Base-by-base conservation (phyloP, 2,113 vertebrate species). In the Mobula hypostoma region DNA sequence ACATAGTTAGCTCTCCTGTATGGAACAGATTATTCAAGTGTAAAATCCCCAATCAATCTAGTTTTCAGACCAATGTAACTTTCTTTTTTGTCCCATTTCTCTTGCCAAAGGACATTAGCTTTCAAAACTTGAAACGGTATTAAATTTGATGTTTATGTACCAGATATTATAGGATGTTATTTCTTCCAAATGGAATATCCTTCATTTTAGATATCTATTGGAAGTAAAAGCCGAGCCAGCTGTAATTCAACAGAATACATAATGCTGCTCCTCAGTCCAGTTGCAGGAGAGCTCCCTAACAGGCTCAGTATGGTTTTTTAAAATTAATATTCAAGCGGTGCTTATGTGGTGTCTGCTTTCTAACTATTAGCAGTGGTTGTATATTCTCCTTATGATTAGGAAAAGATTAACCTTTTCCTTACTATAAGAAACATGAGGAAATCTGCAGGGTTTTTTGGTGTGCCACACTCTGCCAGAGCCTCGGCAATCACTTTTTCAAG, bases 1-100 rank as follows among this genome's bases (percentile, higher is more conserved):
- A 93, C 36, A 48, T 70, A 27, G 70, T 17, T 40, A 93, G 68
- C 70, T 93, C 66, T 66, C 88, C 66, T 40, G 83, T 92, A 68
- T 72, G 74, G 91, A 93, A 93, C 70, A 74, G 48, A 74, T 76
- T 90, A 36, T 93, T 74, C 70, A 66, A 93, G 72, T 93, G 17
- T 21, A 40, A 93, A 32, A 56, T 72, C 70, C 70, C 70, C 11
- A 56, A 93, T 93, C 91, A 93, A 93, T 74, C 91, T 74, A 29
- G 36, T 76, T 93, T 74, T 93, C 91, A 93, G 24, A 68, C 21
- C 32, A 74, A 14, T 14, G 70, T 93, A 93, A 74, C 66, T 90
- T 68, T n/a, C 14, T 90, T n/a, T 88, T 32, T 21, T 61, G 29
- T 90, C 85, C 58, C n/a, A n/a, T 90, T 90, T 66, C 27, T 32